Base-by-base conservation (phyloP, 1,140 invertebrate species). In the Temnothorax nylanderi region DNA sequence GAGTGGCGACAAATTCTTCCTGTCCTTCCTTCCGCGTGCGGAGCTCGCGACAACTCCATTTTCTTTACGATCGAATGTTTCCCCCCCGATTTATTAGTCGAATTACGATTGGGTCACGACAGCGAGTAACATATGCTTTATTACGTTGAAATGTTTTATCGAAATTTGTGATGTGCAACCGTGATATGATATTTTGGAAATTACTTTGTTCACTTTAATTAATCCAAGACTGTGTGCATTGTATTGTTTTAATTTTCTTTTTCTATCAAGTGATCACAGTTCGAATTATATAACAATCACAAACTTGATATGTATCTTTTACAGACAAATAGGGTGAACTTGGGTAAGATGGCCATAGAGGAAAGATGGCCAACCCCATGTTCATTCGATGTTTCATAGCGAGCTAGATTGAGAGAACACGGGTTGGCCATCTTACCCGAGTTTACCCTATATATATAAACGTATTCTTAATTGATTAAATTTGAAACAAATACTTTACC, bases 1-100 rank as follows among this genome's bases (percentile, higher is more conserved):
- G 72, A 87, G 86, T 72, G 75, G 44, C 88, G 87, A 75, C 72
- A 87, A 84, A 84, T 84, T 84, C 44, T 47, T 49, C 41, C 69
- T 41, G 18, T n/a, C 13, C 26, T 60, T 60, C 13, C 54, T 32
- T 1, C n/a, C 69, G 54, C 67, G 32, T 16, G 5, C 44, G 18
- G 18, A 60, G 16, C 58, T 62, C 62, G 18, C 41, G 80, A 74
- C 67, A 82, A 75, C 80, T 84, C 69, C 44, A 74, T 75, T 75
- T 75, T 84, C 80, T 75, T 84, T 75, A 84, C 69, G 80, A 75
- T 18, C 41, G 54, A 60, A 32, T n/a, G 47, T 74, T 81, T n/a
- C 21, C 65, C 26, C 26, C 11, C 41, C 54, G 80, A 84, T 84
- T 84, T 84, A 75, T 62, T 84, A 84, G 32, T 41, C 41, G 44